phyloP scores from a whole-genome alignment of 2,888 invertebrate genomes.

The Podabrus alpinus region DNA sequence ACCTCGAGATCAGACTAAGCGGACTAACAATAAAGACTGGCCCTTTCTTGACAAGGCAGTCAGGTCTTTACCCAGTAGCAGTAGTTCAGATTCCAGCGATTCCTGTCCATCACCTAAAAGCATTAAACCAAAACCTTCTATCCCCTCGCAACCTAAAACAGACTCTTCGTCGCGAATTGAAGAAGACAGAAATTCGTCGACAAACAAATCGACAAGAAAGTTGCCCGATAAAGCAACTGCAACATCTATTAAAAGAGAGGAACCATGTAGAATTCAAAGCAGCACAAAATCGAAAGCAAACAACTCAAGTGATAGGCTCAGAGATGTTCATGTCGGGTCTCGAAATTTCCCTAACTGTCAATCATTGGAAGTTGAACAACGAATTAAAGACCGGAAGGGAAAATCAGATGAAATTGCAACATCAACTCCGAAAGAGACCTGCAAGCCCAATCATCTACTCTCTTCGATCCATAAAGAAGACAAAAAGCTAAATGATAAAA shows the following conservation, averaged over 20 bases:
- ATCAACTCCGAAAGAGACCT: slow-evolving; percentile 35
- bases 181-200: slow-evolving; percentile 30
- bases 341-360: slow-evolving; percentile 68
- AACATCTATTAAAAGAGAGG: slow-evolving; percentile 72
- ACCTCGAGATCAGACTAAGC: slow-evolving; percentile 49
- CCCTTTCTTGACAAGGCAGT: slow-evolving; percentile 81
- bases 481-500: slow-evolving; percentile 59
- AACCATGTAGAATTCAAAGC: slow-evolving; percentile 61
- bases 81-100: slow-evolving; percentile 64
- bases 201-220: slow-evolving; percentile 32
- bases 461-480: slow-evolving; percentile 67
- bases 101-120: slow-evolving; percentile 46
- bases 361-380: slow-evolving; percentile 53
- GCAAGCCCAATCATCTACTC: slow-evolving; percentile 64
- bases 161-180: slow-evolving; percentile 39
- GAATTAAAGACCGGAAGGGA: slow-evolving; percentile 51
- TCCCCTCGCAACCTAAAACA: slow-evolving; percentile 18
- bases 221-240: slow-evolving; percentile 34
- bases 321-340: slow-evolving; percentile 68
- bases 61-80: slow-evolving; percentile 67
- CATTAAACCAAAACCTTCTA: slow-evolving; percentile 31
- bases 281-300: slow-evolving; percentile 44
- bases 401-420: slow-evolving; percentile 51
- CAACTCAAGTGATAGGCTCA: slow-evolving; percentile 66
- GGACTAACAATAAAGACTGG: slow-evolving; percentile 64